Evolutionary conservation across 2,113 vertebrate genomes (phyloP).

Genomic region (Coregonus clupeaformis): DNA sequence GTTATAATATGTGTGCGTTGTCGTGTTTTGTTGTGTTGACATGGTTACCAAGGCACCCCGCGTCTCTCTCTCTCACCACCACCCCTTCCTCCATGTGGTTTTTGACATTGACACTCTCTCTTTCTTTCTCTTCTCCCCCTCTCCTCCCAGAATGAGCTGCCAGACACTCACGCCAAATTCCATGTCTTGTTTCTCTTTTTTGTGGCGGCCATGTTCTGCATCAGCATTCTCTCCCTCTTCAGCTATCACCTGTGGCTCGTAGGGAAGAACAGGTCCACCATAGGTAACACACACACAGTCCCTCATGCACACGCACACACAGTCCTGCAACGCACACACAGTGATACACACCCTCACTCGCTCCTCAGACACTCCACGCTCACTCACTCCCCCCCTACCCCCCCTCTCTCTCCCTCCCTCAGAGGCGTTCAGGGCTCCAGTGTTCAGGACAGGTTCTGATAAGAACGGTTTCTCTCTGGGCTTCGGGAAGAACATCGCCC

Average conservation of each 20-base stretch:
- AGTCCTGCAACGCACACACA: neutral
- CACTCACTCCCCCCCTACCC: neutral
- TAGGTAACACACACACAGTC: conserved; percentile 79
- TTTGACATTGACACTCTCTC: conserved; percentile 19
- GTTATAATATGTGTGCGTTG: neutral
- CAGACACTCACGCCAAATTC: conserved; percentile 89
- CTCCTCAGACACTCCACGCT: neutral
- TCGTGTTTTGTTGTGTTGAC: conserved; percentile 17
- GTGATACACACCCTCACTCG: neutral
- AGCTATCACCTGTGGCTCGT: conserved; percentile 98
- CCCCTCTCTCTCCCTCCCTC: conserved; percentile 38
- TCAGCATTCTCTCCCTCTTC: conserved; percentile 94
- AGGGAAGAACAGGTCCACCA: conserved; percentile 94
- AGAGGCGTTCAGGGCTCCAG: conserved; percentile 95
- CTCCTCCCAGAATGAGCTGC: conserved; percentile 82
- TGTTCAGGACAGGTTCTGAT: conserved; percentile 90
- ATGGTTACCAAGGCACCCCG: neutral
- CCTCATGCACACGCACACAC: conserved; percentile 2
- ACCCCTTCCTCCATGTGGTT: neutral
- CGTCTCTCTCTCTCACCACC: neutral
- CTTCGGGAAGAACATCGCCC: conserved; percentile 86
- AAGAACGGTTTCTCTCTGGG: conserved; percentile 95
- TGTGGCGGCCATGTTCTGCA: conserved; percentile 97
- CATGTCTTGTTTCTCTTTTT: conserved; percentile 98
- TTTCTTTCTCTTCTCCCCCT: conserved; percentile 17